Conservation (phyloP, 2,113 vertebrate genomes). For the Paracanthobrama guichenoti region DNA sequence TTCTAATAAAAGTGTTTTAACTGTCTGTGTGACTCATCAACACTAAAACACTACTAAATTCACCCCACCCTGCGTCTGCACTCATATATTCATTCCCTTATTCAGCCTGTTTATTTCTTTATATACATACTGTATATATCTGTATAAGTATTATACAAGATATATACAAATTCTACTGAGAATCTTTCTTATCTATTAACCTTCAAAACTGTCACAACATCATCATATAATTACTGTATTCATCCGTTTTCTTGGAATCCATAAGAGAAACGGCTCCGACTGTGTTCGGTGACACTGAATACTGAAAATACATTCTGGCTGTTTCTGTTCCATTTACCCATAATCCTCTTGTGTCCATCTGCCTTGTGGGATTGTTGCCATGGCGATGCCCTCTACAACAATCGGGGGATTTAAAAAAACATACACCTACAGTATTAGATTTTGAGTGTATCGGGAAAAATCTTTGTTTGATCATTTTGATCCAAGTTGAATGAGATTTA, state of each 20-base stretch:
- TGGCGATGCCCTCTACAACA: not conserved
- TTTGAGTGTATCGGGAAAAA: not conserved
- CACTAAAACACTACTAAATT: conserved; percentile 15
- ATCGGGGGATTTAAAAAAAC: not conserved
- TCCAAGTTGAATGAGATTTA: not conserved
- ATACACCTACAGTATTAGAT: not conserved
- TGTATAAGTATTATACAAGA: too few species aligned
- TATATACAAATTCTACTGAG: not conserved
- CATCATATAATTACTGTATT: not conserved
- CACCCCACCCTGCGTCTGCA: not conserved
- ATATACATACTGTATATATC: too few species aligned
- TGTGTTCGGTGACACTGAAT: not conserved
- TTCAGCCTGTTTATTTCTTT: not conserved
- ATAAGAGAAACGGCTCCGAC: not conserved
- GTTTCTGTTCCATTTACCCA: not conserved
- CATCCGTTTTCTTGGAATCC: not conserved
- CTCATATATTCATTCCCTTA: not conserved
- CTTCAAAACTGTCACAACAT: not conserved
- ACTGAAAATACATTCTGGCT: not conserved
- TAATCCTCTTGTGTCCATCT: conserved; percentile 28
- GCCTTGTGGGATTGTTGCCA: not conserved
- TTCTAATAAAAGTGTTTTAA: conserved; percentile 58
- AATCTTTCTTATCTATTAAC: not conserved
- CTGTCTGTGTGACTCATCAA: conserved; percentile 36
- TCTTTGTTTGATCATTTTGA: not conserved